These are phyloP conservation scores for Apostichopus leukothele DNA, from an alignment of 53 echinoderm and acorn worm species.

Conservation along the genomic window DNA sequence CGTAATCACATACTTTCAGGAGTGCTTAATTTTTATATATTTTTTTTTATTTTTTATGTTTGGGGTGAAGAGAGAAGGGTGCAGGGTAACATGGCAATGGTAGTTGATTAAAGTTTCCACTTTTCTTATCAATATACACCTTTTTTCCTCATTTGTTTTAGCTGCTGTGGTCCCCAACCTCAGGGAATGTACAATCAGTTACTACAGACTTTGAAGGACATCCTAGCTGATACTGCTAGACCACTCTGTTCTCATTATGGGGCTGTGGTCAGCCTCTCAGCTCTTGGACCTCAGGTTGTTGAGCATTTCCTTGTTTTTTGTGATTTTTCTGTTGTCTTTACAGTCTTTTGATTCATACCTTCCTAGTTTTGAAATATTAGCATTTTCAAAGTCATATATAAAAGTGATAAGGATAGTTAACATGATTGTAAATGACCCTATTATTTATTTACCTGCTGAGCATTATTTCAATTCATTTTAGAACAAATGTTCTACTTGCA, in stretches of 20 bases:
- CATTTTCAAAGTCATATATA: no score
- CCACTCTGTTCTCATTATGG: constrained; percentile 97
- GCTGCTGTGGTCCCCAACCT: constrained; percentile 33
- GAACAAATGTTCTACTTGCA: no score
- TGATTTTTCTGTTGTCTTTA: not conserved
- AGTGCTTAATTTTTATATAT: no score
- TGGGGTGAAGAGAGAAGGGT: not conserved
- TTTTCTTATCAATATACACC: not conserved
- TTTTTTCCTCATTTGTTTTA: not conserved
- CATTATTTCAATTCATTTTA: no score
- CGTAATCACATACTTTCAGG: no score
- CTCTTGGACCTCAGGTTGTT: constrained; percentile 83
- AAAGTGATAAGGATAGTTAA: not conserved
- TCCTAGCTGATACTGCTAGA: constrained; percentile 73
- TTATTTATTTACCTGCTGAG: no score
- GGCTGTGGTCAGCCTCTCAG: constrained; percentile 81
- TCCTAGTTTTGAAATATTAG: not conserved
- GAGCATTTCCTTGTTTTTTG: not conserved
- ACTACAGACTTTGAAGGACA: constrained; percentile 75
- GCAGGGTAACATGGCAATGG: no score
- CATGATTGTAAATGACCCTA: no score
- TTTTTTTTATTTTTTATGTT: constrained; percentile 8
- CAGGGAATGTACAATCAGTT: constrained; percentile 42
- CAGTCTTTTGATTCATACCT: no score
- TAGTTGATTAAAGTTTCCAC: no score